phyloP scores from a whole-genome alignment of 2,888 invertebrate species.

The Geophilus truncorum region DNA sequence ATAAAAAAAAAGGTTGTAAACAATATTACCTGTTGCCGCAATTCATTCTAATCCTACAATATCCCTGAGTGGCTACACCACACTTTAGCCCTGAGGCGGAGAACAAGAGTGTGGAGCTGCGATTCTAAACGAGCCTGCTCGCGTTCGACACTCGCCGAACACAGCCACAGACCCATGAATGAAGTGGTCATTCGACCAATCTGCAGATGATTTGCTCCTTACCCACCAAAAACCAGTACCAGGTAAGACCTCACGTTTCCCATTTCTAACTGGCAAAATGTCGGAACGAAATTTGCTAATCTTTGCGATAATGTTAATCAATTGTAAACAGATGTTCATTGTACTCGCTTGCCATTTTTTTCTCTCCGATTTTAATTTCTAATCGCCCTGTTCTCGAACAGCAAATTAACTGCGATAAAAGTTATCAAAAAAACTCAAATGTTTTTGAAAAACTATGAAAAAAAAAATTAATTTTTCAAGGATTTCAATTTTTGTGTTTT shows the following conservation, averaged over 20 bases:
- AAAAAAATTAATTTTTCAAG: background rate
- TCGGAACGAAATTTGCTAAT: background rate
- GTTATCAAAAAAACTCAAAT: too few species aligned
- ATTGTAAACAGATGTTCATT: conserved; percentile 4
- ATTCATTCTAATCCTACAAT: conserved; percentile 16
- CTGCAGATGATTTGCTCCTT: background rate
- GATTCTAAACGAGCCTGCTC: background rate
- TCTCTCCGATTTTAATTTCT: too few species aligned
- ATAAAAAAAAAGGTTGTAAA: background rate
- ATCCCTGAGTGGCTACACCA: conserved; percentile 16
- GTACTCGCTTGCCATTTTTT: background rate
- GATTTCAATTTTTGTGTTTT: too few species aligned
- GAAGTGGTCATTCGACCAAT: conserved; percentile 4
- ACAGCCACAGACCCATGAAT: conserved; percentile 16
- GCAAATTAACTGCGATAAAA: too few species aligned
- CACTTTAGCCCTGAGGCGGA: background rate
- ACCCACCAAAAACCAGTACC: background rate
- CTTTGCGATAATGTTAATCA: background rate
- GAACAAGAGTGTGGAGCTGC: background rate
- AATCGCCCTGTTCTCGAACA: too few species aligned
- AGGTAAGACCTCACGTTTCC: background rate
- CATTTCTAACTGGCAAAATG: background rate
- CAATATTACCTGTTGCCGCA: conserved; percentile 16
- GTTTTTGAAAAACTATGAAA: too few species aligned
- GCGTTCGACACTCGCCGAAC: conserved; percentile 15